These are phyloP conservation scores for Drosophila bunnanda DNA, from an alignment of 2,888 invertebrate genomes.

Conservation along the genomic window DNA sequence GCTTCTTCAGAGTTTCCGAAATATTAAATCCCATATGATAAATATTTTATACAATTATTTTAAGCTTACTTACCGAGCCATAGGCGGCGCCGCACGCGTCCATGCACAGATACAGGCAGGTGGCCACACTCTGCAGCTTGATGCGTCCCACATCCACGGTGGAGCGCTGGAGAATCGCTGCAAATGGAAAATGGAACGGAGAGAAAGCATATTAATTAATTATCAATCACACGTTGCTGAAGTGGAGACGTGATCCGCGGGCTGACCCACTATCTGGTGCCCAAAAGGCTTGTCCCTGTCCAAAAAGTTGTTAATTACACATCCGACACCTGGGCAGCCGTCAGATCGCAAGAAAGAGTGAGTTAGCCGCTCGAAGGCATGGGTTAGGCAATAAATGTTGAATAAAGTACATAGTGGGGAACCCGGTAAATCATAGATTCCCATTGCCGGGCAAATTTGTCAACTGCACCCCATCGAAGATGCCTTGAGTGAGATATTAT, in stretches of 20 bases:
- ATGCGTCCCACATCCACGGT: conserved; percentile 91
- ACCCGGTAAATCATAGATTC: conserved; percentile 51
- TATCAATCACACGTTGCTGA: conserved; percentile 59
- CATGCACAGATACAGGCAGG: conserved; percentile 95
- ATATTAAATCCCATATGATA: not conserved
- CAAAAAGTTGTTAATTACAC: conserved; percentile 62
- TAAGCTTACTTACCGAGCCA: conserved; percentile 91
- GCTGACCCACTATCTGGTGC: conserved; percentile 40
- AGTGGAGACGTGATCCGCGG: conserved; percentile 26
- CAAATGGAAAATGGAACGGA: conserved; percentile 84
- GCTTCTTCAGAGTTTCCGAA: not conserved
- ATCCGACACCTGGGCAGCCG: conserved; percentile 32
- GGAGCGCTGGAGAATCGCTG: conserved; percentile 90
- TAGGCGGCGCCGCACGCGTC: conserved; percentile 94
- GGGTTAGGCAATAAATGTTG: not conserved
- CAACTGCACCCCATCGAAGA: conserved; percentile 46
- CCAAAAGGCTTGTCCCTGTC: conserved; percentile 18
- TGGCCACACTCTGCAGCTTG: conserved; percentile 94
- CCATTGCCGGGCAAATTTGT: conserved; percentile 58
- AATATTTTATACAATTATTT: not conserved
- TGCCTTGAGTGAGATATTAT: conserved; percentile 49
- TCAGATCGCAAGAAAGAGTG: conserved; percentile 22
- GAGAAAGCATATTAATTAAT: conserved; percentile 72
- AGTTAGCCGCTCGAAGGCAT: not conserved
- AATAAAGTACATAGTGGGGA: conserved; percentile 12